Base-by-base conservation (phyloP, 2,888 invertebrate genomes). In the Tanytarsus gracilentus region DNA sequence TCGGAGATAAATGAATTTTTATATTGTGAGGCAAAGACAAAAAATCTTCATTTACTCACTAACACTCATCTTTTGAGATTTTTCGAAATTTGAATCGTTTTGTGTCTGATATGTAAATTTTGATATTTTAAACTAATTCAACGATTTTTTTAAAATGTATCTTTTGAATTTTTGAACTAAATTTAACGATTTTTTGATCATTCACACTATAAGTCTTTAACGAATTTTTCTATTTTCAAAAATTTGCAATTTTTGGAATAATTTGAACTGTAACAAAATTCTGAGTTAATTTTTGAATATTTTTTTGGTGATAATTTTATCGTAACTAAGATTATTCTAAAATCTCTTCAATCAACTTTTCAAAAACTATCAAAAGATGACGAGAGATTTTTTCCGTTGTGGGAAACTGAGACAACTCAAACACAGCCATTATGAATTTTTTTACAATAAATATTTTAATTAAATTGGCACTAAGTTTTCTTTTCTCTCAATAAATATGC, bases 351-450 rank as follows among this genome's bases (percentile, higher is more conserved):
- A 36, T 36, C 36, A 36, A 36, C 36, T 36, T 36, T 36, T 36
- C 2, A 36, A 14, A n/a, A 6, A 1, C 4, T 36, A n/a, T 16
- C n/a, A 36, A 36, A 36, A 36, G 36, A 14, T 36, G 36, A 36
- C 36, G n/a, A 36, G 26, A n/a, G 40, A 40, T 7, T 40, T 40
- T 40, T 40, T 9, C 5, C 14, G 40, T 7, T n/a, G 8, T 16
- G 50, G 21, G 2, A 16, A 27, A 26, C 40, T 40, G 55, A 39
- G 39, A 56, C 55, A 56, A 56, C 55, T 39, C 16, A 56, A 56
- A 25, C 55, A 56, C 55, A 56, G 55, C 55, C 55, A 56, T 56
- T 26, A 39, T 56, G 55, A 56, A 40, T 40, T 18, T 25, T 25
- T 25, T n/a, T 53, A 36, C 33, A 40, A 18, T 25, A 33, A 18